Conservation (phyloP, 1,140 invertebrate species). For the Zaprionus davidi region DNA sequence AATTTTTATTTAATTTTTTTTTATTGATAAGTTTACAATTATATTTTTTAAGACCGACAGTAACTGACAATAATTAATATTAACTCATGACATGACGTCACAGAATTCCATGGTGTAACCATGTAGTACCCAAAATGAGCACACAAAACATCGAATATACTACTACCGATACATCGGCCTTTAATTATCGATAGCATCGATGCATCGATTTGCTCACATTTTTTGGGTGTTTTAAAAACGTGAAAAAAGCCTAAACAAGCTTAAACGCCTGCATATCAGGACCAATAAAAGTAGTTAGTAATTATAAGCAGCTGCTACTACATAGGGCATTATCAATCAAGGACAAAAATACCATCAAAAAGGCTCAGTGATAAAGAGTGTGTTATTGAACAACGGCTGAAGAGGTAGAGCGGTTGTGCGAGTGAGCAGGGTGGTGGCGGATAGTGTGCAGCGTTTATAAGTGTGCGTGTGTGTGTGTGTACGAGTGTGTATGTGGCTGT, state of each 20-base stretch:
- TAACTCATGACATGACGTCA: no score
- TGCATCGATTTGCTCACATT: slow-evolving; percentile 78
- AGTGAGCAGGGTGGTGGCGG: slow-evolving; percentile 48
- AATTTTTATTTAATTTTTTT: no score
- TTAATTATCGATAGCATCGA: slow-evolving; percentile 64
- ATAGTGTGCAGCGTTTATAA: slow-evolving; percentile 36
- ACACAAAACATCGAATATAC: neutral
- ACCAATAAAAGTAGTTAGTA: slow-evolving; percentile 57
- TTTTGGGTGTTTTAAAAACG: slow-evolving; percentile 75
- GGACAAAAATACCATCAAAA: slow-evolving; percentile 18
- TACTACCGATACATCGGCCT: slow-evolving; percentile 26
- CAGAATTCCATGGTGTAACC: neutral
- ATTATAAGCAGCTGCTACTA: slow-evolving; percentile 26
- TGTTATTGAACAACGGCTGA: slow-evolving; percentile 67
- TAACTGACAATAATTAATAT: no score
- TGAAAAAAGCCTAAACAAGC: slow-evolving; percentile 75
- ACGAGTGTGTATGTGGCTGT: slow-evolving; percentile 41
- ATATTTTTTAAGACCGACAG: no score
- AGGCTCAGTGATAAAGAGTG: slow-evolving; percentile 44
- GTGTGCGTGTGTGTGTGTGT: slow-evolving; percentile 47
- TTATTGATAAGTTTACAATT: no score
- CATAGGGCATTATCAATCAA: slow-evolving; percentile 22
- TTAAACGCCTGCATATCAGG: slow-evolving; percentile 43
- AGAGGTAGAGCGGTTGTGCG: slow-evolving; percentile 43
- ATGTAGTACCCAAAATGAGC: neutral